These are phyloP conservation scores for Epinephelus awoara DNA, from an alignment of 2,797 vertebrate genomes.

Conservation along the genomic window DNA sequence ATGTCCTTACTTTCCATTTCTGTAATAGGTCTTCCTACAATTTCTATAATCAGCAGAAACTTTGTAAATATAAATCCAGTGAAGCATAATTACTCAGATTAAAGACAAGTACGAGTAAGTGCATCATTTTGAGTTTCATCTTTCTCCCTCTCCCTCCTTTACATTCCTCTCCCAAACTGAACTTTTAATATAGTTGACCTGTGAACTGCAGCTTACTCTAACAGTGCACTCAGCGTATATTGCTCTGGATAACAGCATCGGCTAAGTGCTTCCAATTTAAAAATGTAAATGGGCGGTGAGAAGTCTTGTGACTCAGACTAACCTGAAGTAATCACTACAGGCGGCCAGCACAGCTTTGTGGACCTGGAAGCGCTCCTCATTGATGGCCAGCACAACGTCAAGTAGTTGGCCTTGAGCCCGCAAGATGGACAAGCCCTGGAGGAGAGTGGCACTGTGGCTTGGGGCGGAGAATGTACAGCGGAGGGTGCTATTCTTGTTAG, in stretches of 20 bases:
- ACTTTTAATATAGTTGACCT: slow-evolving; percentile 4
- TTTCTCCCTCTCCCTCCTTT: background rate
- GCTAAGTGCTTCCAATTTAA: slow-evolving; percentile 47
- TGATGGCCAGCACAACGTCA: slow-evolving; percentile 94
- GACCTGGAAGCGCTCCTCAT: slow-evolving; percentile 94
- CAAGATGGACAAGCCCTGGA: slow-evolving; percentile 93
- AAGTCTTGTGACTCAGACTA: slow-evolving; percentile 61
- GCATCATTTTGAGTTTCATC: background rate
- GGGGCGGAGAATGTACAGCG: slow-evolving; percentile 96
- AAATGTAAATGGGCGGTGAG: slow-evolving; percentile 31
- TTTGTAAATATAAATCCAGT: background rate
- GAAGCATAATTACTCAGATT: background rate
- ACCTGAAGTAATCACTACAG: slow-evolving; percentile 99
- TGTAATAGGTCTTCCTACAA: background rate
- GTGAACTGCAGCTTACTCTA: background rate
- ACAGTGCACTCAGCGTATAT: slow-evolving; percentile 26
- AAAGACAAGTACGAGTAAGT: background rate
- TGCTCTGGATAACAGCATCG: slow-evolving; percentile 6
- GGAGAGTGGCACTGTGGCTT: slow-evolving; percentile 92
- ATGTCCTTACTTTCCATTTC: background rate
- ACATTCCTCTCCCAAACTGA: background rate
- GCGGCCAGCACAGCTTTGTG: slow-evolving; percentile 97
- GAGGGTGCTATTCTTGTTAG: slow-evolving; percentile 93
- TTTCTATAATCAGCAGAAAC: background rate
- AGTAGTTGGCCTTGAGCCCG: slow-evolving; percentile 95